Base-by-base conservation (phyloP, 2,797 vertebrate species). In the Nyctalus aviator region DNA sequence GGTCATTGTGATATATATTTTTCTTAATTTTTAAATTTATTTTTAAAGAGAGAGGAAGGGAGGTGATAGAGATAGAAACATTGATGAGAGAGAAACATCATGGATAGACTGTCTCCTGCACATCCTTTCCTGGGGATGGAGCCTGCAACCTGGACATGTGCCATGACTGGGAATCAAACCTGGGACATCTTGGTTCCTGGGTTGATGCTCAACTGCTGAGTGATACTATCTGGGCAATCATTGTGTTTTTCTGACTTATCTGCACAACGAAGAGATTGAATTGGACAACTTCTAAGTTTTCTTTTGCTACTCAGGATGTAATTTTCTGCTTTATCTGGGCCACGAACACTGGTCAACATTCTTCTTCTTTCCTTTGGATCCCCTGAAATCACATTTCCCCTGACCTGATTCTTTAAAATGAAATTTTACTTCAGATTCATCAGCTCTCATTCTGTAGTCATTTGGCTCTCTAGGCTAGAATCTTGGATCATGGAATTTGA, bases 351-450 rank as follows among this genome's bases (percentile, higher is more conserved):
- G 69, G 3, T 62, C 17, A 82, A 35, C 12, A 41, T 91, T 86
- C 23, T 9, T 44, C 35, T 41, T 82, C 14, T 73, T 83, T 30
- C 4, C 17, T 50, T 86, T 62, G 57, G 8, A 35, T 64, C 17
- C 41, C 66, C 17, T 46, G 27, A 53, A 84, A 87, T 55, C 44
- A n/a, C 27, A 59, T 66, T 92, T 94, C 72, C 25, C 91, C 82
- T 55, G 15, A 48, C 17, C 3, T 81, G 41, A 35, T 0, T 76
- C 32, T 72, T 94, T 66, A 83, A 71, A 79, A 94, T 76, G 32
- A 84, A 76, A 83, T 91, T 87, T 91, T 69, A 72, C 37, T 84
- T 82, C 12, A 35, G 13, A 57, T 93, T 89, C n/a, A 37, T 86
- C 32, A 57, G 72, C 2, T 37, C 32, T 90, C 21, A 15, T 6